Evolutionary conservation across 2,888 invertebrate genomes (phyloP), one percentile per base, ranked within the genome.

Genomic region (Thymelicus sylvestris): DNA sequence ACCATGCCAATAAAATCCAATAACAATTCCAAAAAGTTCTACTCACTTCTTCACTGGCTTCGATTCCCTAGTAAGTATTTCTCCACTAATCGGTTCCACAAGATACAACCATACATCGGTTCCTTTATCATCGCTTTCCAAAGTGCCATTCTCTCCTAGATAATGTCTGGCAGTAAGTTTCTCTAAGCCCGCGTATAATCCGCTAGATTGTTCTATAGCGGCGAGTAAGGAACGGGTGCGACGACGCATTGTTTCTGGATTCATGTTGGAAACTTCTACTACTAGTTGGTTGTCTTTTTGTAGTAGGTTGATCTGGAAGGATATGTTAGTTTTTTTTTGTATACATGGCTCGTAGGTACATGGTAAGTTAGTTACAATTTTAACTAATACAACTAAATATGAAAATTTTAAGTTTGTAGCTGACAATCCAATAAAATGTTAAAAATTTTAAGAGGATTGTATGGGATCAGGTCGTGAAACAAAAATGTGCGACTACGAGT

Each of bases 51-150:
- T 95, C 39, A 98, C 95, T 48, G 95, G 86, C 0, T 95, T 94
- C 74, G 96, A 96, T 77, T 97, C 97, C 62, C 97, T 95, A 0
- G 95, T 91, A 52, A 98, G 87, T 76, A 98, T 97, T 65, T 91
- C 92, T 74, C 97, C 97, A 0, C 95, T 96, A 67, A 93, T 94
- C 0, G 98, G 98, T 89, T 98, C 97, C 3, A 98, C 94, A 0
- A 97, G 95, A 80, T 98, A 98, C 85, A 98, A 95, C 97, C 98
- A 98, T 7, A 98, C 95, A 80, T 98, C 98, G 0, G 98, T 97
- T 7, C 97, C 97, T 7, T 95, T 94, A 0, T 95, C 91, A 83
- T 97, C 96, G 72, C 95, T 95, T 77, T 96, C 96, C 24, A 97
- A 86, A 0, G 97, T 97, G 6, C 97, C 96, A 83, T 97, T 98